Evolutionary conservation across 2,888 invertebrate genomes (phyloP).

Genomic region (Tetragnatha montana): DNA sequence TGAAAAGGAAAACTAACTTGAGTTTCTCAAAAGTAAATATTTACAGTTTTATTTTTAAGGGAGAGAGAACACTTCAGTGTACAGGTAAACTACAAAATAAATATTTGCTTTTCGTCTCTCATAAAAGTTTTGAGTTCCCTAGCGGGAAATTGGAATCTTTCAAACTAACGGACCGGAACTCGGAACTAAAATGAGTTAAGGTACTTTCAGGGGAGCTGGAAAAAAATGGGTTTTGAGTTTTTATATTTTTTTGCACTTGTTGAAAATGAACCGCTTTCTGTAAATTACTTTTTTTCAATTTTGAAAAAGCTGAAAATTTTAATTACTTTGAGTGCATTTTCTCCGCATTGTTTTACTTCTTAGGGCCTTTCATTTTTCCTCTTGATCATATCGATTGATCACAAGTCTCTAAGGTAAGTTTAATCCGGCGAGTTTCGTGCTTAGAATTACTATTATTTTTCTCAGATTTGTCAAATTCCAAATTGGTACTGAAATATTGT

Average conservation of each 20-base stretch:
- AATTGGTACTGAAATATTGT: too few relatives aligned
- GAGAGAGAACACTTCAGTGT: not conserved
- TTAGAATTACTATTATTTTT: too few relatives aligned
- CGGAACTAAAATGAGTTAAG: not conserved
- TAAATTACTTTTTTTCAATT: too few relatives aligned
- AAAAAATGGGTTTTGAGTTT: not conserved
- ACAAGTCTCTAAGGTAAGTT: too few relatives aligned
- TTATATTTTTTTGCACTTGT: not conserved
- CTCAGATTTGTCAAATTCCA: too few relatives aligned
- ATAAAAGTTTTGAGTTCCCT: not conserved
- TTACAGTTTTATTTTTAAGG: not conserved
- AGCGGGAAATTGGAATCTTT: not conserved
- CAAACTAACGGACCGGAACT: slow-evolving; percentile 1
- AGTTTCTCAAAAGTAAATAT: not conserved
- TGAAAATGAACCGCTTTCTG: not conserved
- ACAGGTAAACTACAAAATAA: not conserved
- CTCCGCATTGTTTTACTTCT: too few relatives aligned
- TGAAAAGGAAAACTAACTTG: not conserved
- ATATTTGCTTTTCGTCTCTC: not conserved
- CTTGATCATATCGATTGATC: too few relatives aligned
- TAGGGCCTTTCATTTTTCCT: too few relatives aligned
- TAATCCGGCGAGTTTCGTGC: too few relatives aligned
- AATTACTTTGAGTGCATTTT: too few relatives aligned
- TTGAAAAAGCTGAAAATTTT: too few relatives aligned
- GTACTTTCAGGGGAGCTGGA: not conserved